These are phyloP conservation scores for Tangara arthus DNA, from an alignment of 2,797 vertebrate genomes.

Conservation along the genomic window DNA sequence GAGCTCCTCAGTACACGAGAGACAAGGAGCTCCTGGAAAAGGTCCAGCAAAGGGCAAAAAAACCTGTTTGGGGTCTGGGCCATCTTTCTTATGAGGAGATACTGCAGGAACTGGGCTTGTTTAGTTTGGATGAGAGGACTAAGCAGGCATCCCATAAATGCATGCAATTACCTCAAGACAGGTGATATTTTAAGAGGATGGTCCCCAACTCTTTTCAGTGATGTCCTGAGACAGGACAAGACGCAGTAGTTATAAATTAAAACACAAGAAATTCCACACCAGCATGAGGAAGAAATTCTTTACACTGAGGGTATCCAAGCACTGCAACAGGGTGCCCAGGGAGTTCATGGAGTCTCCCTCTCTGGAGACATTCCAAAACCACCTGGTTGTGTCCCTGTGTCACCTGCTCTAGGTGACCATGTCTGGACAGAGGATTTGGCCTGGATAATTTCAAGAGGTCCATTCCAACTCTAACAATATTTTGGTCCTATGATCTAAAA, in stretches of 20 bases:
- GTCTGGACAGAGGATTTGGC: too few relatives aligned
- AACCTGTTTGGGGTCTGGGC: fast-evolving
- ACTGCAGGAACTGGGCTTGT: too few relatives aligned
- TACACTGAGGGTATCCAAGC: background rate
- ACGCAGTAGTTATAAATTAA: background rate
- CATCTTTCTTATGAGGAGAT: background rate
- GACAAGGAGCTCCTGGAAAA: background rate
- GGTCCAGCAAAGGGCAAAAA: background rate
- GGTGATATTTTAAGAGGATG: background rate
- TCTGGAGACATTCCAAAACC: background rate
- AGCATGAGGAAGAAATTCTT: background rate
- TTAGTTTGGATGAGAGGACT: background rate
- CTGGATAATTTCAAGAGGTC: fast-evolving
- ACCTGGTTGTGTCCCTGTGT: background rate
- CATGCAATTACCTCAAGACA: background rate
- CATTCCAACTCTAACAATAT: background rate
- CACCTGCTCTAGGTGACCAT: background rate
- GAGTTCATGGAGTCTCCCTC: background rate
- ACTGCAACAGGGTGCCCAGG: background rate
- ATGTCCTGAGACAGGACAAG: fast-evolving
- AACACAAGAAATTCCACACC: background rate
- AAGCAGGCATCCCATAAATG: background rate
- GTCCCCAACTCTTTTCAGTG: background rate
- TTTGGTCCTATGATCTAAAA: background rate
- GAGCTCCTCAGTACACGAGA: background rate